These are phyloP conservation scores for Pelochelys cantorii DNA, from an alignment of 2,797 vertebrate genomes.

Conservation along the genomic window DNA sequence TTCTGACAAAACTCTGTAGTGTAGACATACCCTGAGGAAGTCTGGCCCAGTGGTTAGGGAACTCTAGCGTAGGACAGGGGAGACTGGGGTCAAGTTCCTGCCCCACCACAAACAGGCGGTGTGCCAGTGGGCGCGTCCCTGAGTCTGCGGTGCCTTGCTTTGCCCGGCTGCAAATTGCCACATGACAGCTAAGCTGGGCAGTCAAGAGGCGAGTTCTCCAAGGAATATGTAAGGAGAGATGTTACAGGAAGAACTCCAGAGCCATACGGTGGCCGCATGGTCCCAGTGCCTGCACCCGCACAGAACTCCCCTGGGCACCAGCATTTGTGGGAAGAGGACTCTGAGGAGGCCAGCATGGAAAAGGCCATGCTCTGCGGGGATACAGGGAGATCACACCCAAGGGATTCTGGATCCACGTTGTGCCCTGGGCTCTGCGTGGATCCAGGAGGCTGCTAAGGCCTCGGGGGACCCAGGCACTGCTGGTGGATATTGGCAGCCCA, in stretches of 20 bases:
- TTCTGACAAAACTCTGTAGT: too few species aligned
- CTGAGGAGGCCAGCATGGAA: neutral
- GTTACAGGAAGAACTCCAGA: neutral
- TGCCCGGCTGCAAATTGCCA: neutral
- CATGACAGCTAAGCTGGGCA: neutral
- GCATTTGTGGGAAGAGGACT: neutral
- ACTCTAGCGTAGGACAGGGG: neutral
- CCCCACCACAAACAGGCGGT: fast-evolving
- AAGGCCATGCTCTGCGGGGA: neutral
- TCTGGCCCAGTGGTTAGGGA: neutral
- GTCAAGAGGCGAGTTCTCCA: neutral
- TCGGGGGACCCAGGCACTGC: neutral
- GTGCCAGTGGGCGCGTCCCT: neutral
- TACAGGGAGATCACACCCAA: neutral
- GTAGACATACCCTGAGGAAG: neutral
- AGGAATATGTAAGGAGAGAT: neutral
- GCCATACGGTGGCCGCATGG: neutral
- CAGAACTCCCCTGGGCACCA: neutral
- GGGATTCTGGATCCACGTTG: neutral
- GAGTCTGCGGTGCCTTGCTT: neutral
- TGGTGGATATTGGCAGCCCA: neutral
- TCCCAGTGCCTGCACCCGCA: neutral
- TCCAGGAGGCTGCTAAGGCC: neutral
- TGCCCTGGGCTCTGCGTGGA: neutral
- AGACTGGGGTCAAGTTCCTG: neutral